Base-by-base conservation (phyloP, 1,140 invertebrate genomes). In the Pissodes strobi region DNA sequence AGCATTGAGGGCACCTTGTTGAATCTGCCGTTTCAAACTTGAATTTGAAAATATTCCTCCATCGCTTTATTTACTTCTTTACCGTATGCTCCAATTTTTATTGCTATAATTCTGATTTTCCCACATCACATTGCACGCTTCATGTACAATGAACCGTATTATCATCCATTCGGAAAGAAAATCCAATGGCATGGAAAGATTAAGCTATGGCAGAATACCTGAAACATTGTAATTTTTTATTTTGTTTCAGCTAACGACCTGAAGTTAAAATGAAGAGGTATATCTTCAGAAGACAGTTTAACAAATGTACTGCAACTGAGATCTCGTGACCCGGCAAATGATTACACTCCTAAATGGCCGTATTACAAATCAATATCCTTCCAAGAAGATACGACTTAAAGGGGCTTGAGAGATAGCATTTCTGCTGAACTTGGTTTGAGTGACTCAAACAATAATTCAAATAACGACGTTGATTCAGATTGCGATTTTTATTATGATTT, bases 61-160 rank as follows among this genome's bases (percentile, higher is more conserved):
- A 41, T 41, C 39, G 13, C 39, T 41, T n/a, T n/a, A n/a, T n/a
- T n/a, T n/a, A n/a, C n/a, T 41, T 41, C 39, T 41, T 41, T 41
- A 17, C 39, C 6, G 39, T 41, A 41, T 5, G 13, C 39, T 13
- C 39, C 39, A 41, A 41, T 5, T 41, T 34, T n/a, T 34, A 41
- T 41, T 41, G 39, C 39, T 74, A 70, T 68, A 68, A 80, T 81
- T 61, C 69, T 73, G 12, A 17, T 45, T 10, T 10, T 41, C 38
- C 39, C 55, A 57, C 12, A 57, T 15, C n/a, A 15, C 56, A n/a
- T 10, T 59, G 39, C 39, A 45, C 25, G 37, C 38, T 38, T 59
- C 43, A 19, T 46, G 8, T 15, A 59, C 43, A n/a, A 59, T 59
- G 19, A 17, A 59, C 13, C 22, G 22, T 25, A 19, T 34, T n/a